Evolutionary conservation across 2,113 vertebrate genomes (phyloP).

Genomic region (Mixornis gularis): DNA sequence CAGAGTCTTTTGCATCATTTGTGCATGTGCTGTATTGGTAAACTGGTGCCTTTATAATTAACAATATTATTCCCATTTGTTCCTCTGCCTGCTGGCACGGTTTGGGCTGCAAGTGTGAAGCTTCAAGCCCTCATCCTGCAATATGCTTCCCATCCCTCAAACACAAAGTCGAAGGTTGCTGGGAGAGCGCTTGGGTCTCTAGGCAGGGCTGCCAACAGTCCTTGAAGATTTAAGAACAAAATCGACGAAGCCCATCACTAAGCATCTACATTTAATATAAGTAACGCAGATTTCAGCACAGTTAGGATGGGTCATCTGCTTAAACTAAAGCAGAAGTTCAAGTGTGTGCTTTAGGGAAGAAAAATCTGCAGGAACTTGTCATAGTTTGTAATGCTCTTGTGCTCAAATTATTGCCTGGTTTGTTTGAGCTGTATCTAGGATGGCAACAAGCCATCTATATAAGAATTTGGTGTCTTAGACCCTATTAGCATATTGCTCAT

Average conservation of each 20-base stretch:
- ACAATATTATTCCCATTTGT: background rate
- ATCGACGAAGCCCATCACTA: background rate
- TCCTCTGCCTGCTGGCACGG: background rate
- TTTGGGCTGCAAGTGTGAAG: background rate
- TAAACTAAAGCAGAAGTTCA: background rate
- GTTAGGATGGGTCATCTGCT: background rate
- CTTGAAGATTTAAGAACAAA: background rate
- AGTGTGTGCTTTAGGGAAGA: background rate
- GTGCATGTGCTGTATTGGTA: background rate
- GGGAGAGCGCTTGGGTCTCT: background rate
- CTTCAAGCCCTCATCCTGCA: background rate
- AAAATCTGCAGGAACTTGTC: background rate
- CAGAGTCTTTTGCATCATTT: background rate
- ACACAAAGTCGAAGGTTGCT: background rate
- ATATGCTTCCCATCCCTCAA: background rate
- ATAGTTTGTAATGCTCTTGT: background rate
- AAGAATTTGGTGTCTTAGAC: background rate
- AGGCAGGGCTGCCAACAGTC: background rate
- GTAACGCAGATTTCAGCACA: background rate
- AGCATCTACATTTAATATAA: background rate
- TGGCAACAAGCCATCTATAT: background rate
- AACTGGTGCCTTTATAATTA: background rate
- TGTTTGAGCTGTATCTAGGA: background rate
- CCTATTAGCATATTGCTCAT: background rate
- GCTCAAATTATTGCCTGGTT: background rate